phyloP scores from a whole-genome alignment of 2,888 invertebrate species.

The Eupithecia abbreviata region DNA sequence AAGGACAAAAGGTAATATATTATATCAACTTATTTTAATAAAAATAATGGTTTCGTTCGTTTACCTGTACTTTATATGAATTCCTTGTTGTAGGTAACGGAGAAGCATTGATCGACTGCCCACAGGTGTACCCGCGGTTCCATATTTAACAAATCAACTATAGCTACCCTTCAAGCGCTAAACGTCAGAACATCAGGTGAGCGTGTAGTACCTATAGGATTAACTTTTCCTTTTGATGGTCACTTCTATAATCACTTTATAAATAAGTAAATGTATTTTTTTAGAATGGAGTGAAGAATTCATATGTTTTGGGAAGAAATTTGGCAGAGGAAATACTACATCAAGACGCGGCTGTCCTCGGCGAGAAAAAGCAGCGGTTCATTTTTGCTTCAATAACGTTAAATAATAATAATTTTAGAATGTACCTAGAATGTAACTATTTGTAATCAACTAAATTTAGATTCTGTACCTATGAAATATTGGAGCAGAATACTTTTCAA shows the following conservation, averaged over 20 bases:
- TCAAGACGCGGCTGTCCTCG: background rate
- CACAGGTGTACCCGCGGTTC: background rate
- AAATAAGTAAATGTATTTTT: background rate
- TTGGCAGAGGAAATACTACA: background rate
- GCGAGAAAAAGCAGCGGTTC: background rate
- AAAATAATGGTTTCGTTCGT: background rate
- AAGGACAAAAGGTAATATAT: background rate
- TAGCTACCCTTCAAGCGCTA: background rate
- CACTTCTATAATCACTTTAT: background rate
- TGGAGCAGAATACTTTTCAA: background rate
- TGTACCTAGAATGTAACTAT: background rate
- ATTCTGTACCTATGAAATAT: background rate
- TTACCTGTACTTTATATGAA: background rate
- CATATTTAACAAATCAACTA: background rate
- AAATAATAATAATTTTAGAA: background rate
- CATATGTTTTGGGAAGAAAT: background rate
- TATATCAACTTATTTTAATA: background rate
- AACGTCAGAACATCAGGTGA: background rate
- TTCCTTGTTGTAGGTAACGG: background rate
- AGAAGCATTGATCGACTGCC: background rate
- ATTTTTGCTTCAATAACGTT: background rate
- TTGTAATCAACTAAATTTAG: background rate
- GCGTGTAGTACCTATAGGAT: background rate
- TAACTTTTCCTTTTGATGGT: background rate
- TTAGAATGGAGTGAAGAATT: background rate